These are phyloP conservation scores for Panulirus ornatus DNA, from an alignment of 1,140 invertebrate species.

Conservation along the genomic window DNA sequence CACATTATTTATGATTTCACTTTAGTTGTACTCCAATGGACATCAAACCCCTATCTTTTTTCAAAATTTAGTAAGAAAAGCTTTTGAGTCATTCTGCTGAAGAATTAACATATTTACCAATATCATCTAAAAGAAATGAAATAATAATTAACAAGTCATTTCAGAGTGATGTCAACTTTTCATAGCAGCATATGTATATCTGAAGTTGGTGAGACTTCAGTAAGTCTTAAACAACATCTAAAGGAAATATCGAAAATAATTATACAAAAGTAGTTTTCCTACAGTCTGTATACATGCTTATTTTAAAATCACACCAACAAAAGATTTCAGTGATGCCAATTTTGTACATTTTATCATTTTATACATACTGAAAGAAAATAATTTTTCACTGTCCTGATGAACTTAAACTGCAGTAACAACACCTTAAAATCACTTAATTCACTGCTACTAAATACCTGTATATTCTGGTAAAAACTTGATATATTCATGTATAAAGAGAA, in stretches of 20 bases:
- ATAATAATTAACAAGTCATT: neutral
- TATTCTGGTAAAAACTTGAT: neutral
- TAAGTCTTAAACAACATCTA: no score
- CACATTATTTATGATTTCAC: neutral
- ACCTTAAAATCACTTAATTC: neutral
- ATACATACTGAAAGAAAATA: no score
- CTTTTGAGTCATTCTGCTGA: no score
- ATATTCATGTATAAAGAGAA: neutral
- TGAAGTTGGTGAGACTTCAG: neutral
- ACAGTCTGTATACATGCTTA: no score
- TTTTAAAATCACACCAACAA: no score
- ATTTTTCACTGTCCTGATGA: neutral
- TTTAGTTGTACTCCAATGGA: conserved; percentile 5
- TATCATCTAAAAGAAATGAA: neutral
- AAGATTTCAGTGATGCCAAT: no score
- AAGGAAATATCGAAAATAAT: no score
- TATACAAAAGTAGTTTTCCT: no score
- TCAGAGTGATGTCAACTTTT: neutral
- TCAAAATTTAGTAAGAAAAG: neutral
- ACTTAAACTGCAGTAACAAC: neutral
- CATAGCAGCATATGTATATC: neutral
- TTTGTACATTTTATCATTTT: no score
- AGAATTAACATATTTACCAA: neutral
- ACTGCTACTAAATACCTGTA: neutral
- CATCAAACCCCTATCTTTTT: neutral